Conservation (phyloP, 2,888 invertebrate genomes). For the Drosophila mulleri region DNA sequence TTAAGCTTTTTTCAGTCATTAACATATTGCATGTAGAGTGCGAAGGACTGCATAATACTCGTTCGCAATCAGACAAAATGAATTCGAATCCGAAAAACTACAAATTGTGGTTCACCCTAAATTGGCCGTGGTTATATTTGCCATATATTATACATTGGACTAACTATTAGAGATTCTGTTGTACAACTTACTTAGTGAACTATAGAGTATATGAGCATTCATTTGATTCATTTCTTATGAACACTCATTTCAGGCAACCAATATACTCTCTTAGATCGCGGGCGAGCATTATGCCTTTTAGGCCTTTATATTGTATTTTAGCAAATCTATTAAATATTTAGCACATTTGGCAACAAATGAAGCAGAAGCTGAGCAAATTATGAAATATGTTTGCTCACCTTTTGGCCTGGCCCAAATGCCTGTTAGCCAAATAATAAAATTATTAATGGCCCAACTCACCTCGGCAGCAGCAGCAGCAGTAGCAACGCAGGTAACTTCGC, state of each 20-base stretch:
- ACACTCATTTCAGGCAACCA: background rate
- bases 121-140: no score
- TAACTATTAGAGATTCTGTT: no score
- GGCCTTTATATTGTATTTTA: conserved; percentile 2
- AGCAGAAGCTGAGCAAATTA: conserved; percentile 38
- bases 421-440: conserved; percentile 3
- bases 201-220: no score
- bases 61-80: no score
- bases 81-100: no score
- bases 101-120: no score
- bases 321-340: conserved; percentile 30
- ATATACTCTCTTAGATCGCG: background rate
- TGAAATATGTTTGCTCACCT: conserved; percentile 41
- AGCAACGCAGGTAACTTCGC: conserved; percentile 6
- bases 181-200: no score
- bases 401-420: conserved; percentile 5
- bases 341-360: conserved; percentile 45
- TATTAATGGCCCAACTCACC: background rate
- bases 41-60: background rate
- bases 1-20: background rate
- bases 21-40: background rate
- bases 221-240: no score
- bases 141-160: no score
- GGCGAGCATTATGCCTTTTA: conserved; percentile 1
- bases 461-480: background rate